Conservation (phyloP, 2,797 vertebrate genomes). For the Coracias cyanogaster region DNA sequence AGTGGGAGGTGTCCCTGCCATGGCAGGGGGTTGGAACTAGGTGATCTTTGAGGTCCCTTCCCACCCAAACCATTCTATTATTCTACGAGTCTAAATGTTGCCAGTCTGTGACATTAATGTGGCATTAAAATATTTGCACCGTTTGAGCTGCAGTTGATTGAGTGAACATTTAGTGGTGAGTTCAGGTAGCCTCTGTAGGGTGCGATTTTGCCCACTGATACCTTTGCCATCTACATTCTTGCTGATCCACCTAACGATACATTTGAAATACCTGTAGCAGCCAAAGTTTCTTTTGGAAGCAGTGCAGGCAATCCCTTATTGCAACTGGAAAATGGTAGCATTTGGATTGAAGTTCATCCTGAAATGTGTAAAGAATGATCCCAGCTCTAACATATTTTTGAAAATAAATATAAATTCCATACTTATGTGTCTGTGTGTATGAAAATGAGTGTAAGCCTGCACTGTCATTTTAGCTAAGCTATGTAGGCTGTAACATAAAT, state of each 20-base stretch:
- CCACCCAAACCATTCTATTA: too few relatives aligned
- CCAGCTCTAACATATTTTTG: neutral
- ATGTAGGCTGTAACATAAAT: neutral
- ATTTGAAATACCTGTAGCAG: neutral
- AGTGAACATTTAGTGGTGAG: neutral
- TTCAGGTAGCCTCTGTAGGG: neutral
- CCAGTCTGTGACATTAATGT: neutral
- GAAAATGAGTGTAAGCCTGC: neutral
- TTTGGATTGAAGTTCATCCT: neutral
- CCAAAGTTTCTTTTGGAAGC: neutral
- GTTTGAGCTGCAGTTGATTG: neutral
- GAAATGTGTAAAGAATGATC: neutral
- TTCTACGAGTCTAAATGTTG: neutral
- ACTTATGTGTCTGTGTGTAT: neutral
- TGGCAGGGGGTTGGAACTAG: too few relatives aligned
- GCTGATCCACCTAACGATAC: neutral
- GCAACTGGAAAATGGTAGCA: neutral
- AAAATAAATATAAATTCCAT: neutral
- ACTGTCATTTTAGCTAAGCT: neutral
- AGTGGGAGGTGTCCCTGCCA: too few relatives aligned
- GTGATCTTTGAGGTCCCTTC: too few relatives aligned
- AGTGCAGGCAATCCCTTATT: neutral
- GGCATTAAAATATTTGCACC: neutral
- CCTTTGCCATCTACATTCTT: neutral
- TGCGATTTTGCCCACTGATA: neutral